Base-by-base conservation (phyloP, 2,113 vertebrate genomes). In the Trachemys scripta region DNA sequence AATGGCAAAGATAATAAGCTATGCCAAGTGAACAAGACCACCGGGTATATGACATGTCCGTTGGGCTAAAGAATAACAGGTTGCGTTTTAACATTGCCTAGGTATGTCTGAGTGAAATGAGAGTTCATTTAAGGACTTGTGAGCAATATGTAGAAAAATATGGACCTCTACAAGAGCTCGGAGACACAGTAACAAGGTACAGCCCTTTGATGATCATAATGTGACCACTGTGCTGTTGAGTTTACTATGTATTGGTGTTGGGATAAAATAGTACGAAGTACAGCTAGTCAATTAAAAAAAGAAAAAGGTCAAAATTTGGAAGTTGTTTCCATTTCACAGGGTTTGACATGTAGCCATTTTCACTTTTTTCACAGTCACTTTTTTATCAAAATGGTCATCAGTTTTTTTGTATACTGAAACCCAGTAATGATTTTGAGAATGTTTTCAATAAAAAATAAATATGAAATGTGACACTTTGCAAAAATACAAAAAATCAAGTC, bases 81-180 rank as follows among this genome's bases (percentile, higher is more conserved):
- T 31, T 90, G 47, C 85, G 86, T 2, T 49, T 94, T 92, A 80
- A 90, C 47, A 10, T 92, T 89, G 31, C 45, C 76, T 91, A 97
- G 95, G 95, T 98, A 54, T 94, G 95, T 87, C 96, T 98, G 85
- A 98, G 94, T 94, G 95, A 98, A 94, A 98, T 98, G 94, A 96
- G 97, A 96, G 85, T 80, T 49, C 97, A 97, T 92, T 91, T 97
- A 96, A 98, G 87, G 92, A 96, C 88, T n/a, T 98, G 96, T 56
- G 88, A 97, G 90, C 97, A 98, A 93, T 97, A 98, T 1, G 25
- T 95, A 92, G 87, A 98, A 92, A 98, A 97, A 72, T 98, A 98
- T 1, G 89, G 95, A 86, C 94, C 91, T 3, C 72, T 97, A 19
- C 62, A 97, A 86, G 97, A 98, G 49, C 92, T 97, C 35, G 87